phyloP scores from a whole-genome alignment of 2,888 invertebrate species.

The Serripes groenlandicus region DNA sequence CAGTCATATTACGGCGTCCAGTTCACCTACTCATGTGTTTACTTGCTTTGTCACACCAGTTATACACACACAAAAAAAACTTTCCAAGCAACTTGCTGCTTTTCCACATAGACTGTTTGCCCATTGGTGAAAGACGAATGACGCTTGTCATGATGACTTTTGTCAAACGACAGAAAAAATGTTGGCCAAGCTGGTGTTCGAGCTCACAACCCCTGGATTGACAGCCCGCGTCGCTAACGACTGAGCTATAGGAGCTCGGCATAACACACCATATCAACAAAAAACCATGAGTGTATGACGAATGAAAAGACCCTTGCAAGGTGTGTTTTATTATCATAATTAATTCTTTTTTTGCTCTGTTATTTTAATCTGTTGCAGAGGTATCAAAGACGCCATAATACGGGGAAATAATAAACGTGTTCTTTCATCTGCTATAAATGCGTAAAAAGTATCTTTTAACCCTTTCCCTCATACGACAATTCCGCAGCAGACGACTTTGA shows the following conservation, averaged over 20 bases:
- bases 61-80: neutral
- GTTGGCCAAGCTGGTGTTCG: neutral
- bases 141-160: neutral
- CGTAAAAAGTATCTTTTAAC: too few relatives aligned
- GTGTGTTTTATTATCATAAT: too few relatives aligned
- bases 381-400: too few relatives aligned
- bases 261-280: neutral
- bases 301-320: too few relatives aligned
- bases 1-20: neutral
- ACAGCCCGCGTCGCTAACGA: neutral
- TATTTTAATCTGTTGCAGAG: too few relatives aligned
- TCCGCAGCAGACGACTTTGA: too few relatives aligned
- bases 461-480: too few relatives aligned
- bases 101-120: neutral
- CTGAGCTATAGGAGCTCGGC: neutral
- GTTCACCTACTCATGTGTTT: neutral
- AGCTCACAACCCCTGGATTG: neutral
- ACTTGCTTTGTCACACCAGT: neutral
- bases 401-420: too few relatives aligned
- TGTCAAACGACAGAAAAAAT: neutral
- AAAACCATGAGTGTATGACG: neutral
- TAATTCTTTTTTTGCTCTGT: too few relatives aligned
- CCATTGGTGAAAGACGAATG: neutral
- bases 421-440: too few relatives aligned
- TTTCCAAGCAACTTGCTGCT: neutral